Conservation (phyloP, 2,888 invertebrate genomes). For the Cheilosia vernalis region DNA sequence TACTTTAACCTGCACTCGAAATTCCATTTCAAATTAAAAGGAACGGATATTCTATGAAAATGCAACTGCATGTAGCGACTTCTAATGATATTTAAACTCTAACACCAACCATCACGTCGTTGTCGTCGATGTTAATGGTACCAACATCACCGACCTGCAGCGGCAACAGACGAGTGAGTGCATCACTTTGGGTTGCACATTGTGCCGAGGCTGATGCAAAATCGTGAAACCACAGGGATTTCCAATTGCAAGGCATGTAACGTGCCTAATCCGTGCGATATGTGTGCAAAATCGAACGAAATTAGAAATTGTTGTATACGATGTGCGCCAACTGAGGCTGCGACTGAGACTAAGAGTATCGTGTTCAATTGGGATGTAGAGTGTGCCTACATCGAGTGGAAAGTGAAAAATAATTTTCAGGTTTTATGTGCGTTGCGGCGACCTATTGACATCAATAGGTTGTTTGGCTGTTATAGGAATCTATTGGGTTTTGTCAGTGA, state of each 20-base stretch:
- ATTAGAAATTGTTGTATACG: slow-evolving; percentile 63
- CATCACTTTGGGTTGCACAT: slow-evolving; percentile 30
- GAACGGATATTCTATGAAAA: slow-evolving; percentile 46
- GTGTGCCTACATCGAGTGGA: slow-evolving; percentile 16
- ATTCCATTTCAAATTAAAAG: slow-evolving; percentile 36
- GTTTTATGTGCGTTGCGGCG: slow-evolving; percentile 54
- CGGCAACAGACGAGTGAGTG: slow-evolving; percentile 5
- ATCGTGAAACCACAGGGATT: slow-evolving; percentile 60
- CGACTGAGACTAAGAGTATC: slow-evolving; percentile 6
- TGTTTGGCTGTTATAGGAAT: slow-evolving; percentile 44
- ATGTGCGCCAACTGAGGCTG: background rate
- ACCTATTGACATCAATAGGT: slow-evolving; percentile 72
- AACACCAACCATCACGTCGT: slow-evolving; percentile 23
- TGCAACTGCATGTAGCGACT: slow-evolving; percentile 16
- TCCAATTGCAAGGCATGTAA: slow-evolving; percentile 29
- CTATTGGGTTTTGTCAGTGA: slow-evolving; percentile 49
- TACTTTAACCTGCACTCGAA: slow-evolving; percentile 2
- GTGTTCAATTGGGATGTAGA: background rate
- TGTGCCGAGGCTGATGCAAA: background rate
- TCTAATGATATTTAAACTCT: slow-evolving; percentile 60
- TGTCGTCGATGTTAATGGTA: slow-evolving; percentile 27
- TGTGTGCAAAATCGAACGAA: slow-evolving; percentile 52
- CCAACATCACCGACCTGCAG: slow-evolving; percentile 48
- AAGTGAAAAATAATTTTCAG: slow-evolving; percentile 71
- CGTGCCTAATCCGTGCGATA: slow-evolving; percentile 59